Evolutionary conservation across 2,888 invertebrate genomes (phyloP).

Genomic region (Acleris literana): DNA sequence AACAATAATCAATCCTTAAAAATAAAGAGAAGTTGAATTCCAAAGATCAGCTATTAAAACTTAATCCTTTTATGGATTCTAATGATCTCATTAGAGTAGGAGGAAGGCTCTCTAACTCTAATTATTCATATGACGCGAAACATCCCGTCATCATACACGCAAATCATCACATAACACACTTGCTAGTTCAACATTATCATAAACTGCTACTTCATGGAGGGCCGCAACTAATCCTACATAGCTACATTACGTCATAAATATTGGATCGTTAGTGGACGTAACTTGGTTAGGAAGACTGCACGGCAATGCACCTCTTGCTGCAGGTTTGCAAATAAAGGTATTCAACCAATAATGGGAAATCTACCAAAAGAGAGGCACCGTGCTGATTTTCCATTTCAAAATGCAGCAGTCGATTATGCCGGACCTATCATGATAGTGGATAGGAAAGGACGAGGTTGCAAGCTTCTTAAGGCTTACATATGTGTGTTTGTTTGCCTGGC

Average conservation of each 20-base stretch:
- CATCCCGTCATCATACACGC: too few relatives aligned
- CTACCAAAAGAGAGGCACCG: neutral
- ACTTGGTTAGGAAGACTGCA: too few relatives aligned
- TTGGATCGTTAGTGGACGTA: too few relatives aligned
- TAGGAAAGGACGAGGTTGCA: neutral
- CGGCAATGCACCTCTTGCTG: neutral
- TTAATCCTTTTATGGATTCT: too few relatives aligned
- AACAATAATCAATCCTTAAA: too few relatives aligned
- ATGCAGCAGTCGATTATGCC: neutral
- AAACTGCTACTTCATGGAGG: neutral
- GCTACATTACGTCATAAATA: neutral
- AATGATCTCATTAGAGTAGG: too few relatives aligned
- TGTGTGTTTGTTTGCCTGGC: constrained; percentile 1
- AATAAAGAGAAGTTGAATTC: too few relatives aligned
- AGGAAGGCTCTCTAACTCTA: too few relatives aligned
- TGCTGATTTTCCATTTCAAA: neutral
- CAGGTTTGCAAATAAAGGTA: neutral
- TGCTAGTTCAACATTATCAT: too few relatives aligned
- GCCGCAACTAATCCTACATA: neutral
- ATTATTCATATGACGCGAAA: too few relatives aligned
- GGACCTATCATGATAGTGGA: neutral
- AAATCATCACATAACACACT: too few relatives aligned
- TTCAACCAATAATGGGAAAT: neutral
- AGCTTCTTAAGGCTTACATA: neutral
- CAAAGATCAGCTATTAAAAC: too few relatives aligned